These are phyloP conservation scores for Dendroctonus valens DNA, from an alignment of 1,140 invertebrate species.

Conservation along the genomic window DNA sequence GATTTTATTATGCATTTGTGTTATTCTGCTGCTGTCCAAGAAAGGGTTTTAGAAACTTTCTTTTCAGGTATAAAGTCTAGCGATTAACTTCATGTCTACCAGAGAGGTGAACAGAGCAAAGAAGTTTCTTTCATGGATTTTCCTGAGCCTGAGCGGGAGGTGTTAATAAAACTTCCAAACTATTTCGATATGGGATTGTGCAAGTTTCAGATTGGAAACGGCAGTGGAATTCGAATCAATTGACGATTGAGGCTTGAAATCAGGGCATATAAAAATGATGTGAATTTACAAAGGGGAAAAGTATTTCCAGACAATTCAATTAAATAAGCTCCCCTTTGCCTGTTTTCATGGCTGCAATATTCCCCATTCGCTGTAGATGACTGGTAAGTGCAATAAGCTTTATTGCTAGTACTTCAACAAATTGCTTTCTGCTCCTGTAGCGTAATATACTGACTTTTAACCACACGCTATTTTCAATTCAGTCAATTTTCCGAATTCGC, in stretches of 20 bases:
- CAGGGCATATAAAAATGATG: no score
- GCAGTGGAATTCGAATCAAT: conserved; percentile 6
- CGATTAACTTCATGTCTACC: no score
- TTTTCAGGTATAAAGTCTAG: no score
- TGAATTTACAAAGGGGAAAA: no score
- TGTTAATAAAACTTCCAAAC: conserved; percentile 12
- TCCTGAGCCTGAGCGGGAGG: conserved; percentile 11
- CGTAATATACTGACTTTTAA: conserved; percentile 12
- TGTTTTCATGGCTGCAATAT: no score
- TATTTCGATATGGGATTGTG: conserved; percentile 4
- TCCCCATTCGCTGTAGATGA: conserved; percentile 1
- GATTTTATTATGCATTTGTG: no score
- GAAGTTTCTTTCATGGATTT: conserved; percentile 1
- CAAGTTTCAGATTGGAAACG: conserved; percentile 12
- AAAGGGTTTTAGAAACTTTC: no score
- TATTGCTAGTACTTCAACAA: conserved; percentile 21
- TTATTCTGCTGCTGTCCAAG: no score
- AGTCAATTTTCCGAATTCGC: conserved; percentile 14
- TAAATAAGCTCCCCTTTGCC: no score
- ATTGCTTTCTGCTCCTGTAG: conserved; percentile 17
- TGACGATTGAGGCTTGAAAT: background rate
- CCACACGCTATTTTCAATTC: conserved; percentile 14
- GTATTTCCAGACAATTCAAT: no score
- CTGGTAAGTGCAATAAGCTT: conserved; percentile 22
- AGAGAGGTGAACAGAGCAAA: no score